Percentiles rank a stretch among this genome's conserved stretches.
Conservation (phyloP, 1,140 invertebrate genomes). For the Leptopilina clavipes region DNA sequence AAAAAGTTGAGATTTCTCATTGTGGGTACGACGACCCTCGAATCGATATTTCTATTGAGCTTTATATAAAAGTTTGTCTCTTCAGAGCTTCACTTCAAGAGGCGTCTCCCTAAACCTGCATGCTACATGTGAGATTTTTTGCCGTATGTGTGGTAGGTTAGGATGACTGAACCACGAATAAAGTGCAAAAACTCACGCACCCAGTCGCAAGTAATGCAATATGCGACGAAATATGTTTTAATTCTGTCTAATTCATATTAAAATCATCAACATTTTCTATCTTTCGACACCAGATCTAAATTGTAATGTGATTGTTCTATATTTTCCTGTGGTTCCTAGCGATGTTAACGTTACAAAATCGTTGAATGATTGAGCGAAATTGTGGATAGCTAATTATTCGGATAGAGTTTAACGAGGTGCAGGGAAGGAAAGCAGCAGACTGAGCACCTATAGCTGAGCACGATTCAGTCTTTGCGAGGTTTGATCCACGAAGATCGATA, state of each 20-base stretch:
- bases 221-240: too few species aligned
- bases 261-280: too few species aligned
- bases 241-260: too few species aligned
- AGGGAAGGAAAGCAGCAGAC: conserved; percentile 3
- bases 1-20: not conserved
- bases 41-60: conserved; percentile 62
- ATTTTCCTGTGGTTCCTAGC: not conserved
- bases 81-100: conserved; percentile 44
- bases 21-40: conserved; percentile 59
- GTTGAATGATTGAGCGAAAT: not conserved
- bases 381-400: conserved; percentile 18
- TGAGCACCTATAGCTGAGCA: too few species aligned
- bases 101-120: conserved; percentile 16
- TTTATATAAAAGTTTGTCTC: conserved; percentile 54
- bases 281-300: conserved; percentile 10
- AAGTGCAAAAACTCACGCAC: conserved; percentile 7
- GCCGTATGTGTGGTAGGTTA: conserved; percentile 37
- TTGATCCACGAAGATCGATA: conserved; percentile 32
- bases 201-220: not conserved
- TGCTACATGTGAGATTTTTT: not conserved
- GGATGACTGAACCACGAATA: not conserved
- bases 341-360: conserved; percentile 1
- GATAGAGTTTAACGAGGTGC: conserved; percentile 14
- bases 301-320: not conserved
- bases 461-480: not conserved